Base-by-base conservation (phyloP, 2,888 invertebrate species). In the Monochamus alternatus region DNA sequence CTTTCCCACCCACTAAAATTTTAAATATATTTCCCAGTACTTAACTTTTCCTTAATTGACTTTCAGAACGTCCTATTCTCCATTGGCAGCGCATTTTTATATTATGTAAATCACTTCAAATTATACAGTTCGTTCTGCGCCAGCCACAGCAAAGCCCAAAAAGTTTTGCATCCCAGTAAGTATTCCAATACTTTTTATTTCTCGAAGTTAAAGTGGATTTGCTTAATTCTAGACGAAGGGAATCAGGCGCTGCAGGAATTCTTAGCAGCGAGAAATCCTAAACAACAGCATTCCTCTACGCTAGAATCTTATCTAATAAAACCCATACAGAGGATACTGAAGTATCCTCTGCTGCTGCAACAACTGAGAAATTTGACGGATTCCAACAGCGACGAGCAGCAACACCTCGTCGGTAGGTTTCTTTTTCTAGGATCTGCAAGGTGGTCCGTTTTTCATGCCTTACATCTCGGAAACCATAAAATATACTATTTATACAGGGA, bases 111-210 rank as follows among this genome's bases (percentile, higher is more conserved):
- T 91, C 97, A 98, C 91, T 99, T 99, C 92, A 98, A 98, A 91
- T 92, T 98, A 85, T 99, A 99, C 92, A 98, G 98, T 90, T 98
- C 98, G 84, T 98, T 98, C 91, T 98, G 98, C 90, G 98, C 98
- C 81, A 98, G 97, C 90, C 98, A 99, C 90, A 98, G 98, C 87
- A 97, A 98, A 91, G 98, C 98, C 81, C 98, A 98, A 91, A 98
- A 98, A 92, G 97, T 98, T 87, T 92, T 98, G 87, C 97, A 98
- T 92, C 98, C 98, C 87, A 97, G 98, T 98, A 92, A 95, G 96
- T 93, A 85, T 59, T 66, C 32, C 44, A 55, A 71, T 74, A 77
- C 72, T 75, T 69, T 76, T 76, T 75, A 51, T 59, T 51, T 10
- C 31, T 30, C 43, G 0, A 60, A 55, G 22, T 14, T 55, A 55